Evolutionary conservation across 1,140 invertebrate species (phyloP).

Genomic region (Psilanteris sp.): DNA sequence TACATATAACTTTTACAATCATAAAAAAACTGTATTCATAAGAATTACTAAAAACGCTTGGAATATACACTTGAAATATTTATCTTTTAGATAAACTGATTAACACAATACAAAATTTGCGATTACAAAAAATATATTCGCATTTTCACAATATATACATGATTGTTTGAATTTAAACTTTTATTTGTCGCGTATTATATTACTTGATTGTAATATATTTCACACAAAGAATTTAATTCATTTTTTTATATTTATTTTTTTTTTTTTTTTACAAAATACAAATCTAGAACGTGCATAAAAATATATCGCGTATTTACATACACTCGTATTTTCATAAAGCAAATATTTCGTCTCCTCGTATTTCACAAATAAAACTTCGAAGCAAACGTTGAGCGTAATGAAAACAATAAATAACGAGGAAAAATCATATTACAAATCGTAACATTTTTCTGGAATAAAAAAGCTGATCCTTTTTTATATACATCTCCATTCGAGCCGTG

Average conservation of each 20-base stretch:
- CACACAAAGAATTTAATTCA: slow-evolving; percentile 8
- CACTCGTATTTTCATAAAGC: slow-evolving; percentile 30
- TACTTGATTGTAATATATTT: slow-evolving; percentile 12
- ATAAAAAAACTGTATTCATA: too few relatives aligned
- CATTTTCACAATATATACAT: too few relatives aligned
- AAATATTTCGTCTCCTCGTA: slow-evolving; percentile 27
- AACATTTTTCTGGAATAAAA: slow-evolving; percentile 10
- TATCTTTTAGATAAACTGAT: too few relatives aligned
- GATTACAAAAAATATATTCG: too few relatives aligned
- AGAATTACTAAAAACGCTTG: too few relatives aligned
- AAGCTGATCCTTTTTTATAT: slow-evolving; percentile 7
- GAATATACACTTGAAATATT: too few relatives aligned
- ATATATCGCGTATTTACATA: slow-evolving; percentile 22
- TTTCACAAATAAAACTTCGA: slow-evolving; percentile 24
- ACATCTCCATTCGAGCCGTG: slow-evolving; percentile 5
- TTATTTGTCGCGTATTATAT: background rate
- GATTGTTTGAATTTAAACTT: too few relatives aligned
- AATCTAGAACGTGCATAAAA: slow-evolving; percentile 15
- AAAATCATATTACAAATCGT: slow-evolving; percentile 1
- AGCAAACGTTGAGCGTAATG: background rate
- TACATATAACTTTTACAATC: too few relatives aligned
- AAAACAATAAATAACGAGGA: slow-evolving; percentile 4
- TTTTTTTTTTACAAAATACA: background rate
- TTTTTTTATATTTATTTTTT: slow-evolving; percentile 10
- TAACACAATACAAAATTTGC: too few relatives aligned